Percentiles rank a stretch among this genome's conserved stretches.
phyloP scores from a whole-genome alignment of 2,113 vertebrate species.

The Chelonoidis abingdonii region DNA sequence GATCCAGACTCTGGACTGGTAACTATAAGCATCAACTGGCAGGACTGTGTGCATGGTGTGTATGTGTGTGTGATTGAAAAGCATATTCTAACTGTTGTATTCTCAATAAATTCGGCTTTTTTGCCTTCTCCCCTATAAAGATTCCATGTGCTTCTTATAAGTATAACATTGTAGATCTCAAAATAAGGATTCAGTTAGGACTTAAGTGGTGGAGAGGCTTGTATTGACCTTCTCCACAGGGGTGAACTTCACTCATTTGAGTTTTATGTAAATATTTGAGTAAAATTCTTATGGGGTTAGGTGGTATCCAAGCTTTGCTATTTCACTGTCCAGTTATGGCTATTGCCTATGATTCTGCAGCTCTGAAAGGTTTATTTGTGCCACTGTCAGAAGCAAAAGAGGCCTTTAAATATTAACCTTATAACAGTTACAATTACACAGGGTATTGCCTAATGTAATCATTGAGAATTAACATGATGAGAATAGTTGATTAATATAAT shows the following conservation, averaged over 20 bases:
- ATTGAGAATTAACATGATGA: background rate
- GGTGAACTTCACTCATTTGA: background rate
- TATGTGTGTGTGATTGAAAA: no score
- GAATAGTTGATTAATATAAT: background rate
- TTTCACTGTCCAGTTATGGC: background rate
- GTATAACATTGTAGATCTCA: background rate
- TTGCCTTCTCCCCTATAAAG: no score
- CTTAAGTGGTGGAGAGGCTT: background rate
- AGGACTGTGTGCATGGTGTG: no score
- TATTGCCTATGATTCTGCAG: background rate
- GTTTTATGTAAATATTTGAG: background rate
- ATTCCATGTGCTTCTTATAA: no score
- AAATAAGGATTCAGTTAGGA: background rate
- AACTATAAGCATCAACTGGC: no score
- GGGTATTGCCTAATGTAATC: background rate
- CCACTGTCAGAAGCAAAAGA: background rate
- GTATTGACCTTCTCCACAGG: background rate
- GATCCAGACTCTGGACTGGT: no score
- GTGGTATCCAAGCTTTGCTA: background rate
- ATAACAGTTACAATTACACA: background rate
- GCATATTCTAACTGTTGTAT: no score
- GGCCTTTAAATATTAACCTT: background rate
- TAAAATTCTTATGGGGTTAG: background rate
- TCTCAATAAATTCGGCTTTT: no score
- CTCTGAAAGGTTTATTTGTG: background rate